A percentile compares a stretch with the other conserved stretches of the same genome.
phyloP scores from a whole-genome alignment of 2,797 vertebrate species.

The Sebastes cheni region DNA sequence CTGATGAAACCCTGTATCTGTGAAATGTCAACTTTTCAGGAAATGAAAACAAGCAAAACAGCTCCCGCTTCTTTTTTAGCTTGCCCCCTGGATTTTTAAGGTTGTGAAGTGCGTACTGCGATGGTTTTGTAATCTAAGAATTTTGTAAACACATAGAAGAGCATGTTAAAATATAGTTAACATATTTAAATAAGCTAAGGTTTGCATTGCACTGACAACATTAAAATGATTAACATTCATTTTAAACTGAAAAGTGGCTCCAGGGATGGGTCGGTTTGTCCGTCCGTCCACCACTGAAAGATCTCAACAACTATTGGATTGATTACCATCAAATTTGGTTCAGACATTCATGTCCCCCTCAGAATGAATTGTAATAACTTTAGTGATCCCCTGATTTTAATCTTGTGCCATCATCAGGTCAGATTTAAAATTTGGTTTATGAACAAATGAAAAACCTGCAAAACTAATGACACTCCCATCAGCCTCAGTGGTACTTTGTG shows the following conservation, averaged over 20 bases:
- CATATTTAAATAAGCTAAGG: neutral
- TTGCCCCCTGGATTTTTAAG: neutral
- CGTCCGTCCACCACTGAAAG: neutral
- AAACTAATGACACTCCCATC: neutral
- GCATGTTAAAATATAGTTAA: neutral
- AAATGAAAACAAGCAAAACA: conserved; percentile 38
- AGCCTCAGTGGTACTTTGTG: neutral
- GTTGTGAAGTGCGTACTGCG: neutral
- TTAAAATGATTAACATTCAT: neutral
- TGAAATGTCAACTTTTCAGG: conserved; percentile 61
- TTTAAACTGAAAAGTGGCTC: neutral
- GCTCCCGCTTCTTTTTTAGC: neutral
- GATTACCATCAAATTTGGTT: neutral
- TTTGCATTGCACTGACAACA: neutral
- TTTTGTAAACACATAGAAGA: neutral
- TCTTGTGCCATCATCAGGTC: neutral
- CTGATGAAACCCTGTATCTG: conserved; percentile 22
- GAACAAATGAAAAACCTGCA: too few relatives aligned
- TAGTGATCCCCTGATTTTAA: neutral
- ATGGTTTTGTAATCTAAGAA: neutral
- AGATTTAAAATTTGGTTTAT: too few relatives aligned
- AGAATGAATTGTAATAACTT: neutral
- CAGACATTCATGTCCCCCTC: too few relatives aligned
- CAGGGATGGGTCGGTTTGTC: neutral
- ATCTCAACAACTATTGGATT: neutral